Base-by-base conservation (phyloP, 2,113 vertebrate species). In the Desmodus rotundus region DNA sequence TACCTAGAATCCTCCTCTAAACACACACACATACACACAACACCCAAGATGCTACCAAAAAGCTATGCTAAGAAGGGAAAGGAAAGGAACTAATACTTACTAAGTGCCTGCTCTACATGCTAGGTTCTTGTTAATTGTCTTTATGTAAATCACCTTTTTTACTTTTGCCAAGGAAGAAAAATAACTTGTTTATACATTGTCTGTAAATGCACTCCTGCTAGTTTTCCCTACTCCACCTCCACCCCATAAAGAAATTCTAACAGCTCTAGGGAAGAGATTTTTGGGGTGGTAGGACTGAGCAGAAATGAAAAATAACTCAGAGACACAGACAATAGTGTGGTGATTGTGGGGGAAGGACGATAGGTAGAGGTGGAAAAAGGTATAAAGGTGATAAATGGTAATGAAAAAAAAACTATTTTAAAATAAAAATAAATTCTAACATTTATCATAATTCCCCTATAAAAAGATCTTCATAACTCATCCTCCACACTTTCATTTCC, bases 101-200 rank as follows among this genome's bases (percentile, higher is more conserved):
- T 92, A 96, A 87, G 24, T 72, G 5, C 13, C 43, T 88, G 4
- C 1, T 77, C 47, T 36, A 7, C 70, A 16, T 91, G n/a, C n/a
- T 82, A 90, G 43, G 24, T 24, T 70, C 12, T 91, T 72, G 10
- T 70, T 92, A 47, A 41, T 54, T 87, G 43, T n/a, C 87, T 93
- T 97, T 50, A 31, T 54, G 80, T 80, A 78, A 94, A 87, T 96
- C 85, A 47, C 7, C 3, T 54, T n/a, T 50, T 73, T 90, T 47
- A 56, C 20, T 93, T 77, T 89, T 84, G 19, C 56, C 90, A 88
- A 95, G 67, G 13, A 73, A 94, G 47, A 56, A 80, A 93, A 96
- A 65, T 5, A 83, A 52, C 15, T 77, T 58, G 28, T 58, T 78
- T 70, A 43, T 28, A 54, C 20, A 31, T 68, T 83, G 38, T 63